phyloP scores from a whole-genome alignment of 2,113 vertebrate genomes.

The Rhodinocichla rosea region DNA sequence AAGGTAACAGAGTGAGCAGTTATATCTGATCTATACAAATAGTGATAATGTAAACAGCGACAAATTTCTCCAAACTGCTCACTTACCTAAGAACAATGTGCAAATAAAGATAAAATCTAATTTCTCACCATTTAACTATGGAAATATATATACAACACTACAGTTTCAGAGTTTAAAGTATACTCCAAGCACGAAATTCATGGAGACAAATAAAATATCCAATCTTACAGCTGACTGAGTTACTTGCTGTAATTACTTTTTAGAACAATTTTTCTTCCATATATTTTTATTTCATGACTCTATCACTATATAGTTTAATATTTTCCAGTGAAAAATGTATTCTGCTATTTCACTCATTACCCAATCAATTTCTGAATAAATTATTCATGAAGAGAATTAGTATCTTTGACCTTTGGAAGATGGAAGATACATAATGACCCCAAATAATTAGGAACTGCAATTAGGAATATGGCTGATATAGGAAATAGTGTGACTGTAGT shows the following conservation, averaged over 20 bases:
- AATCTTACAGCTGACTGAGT: background rate
- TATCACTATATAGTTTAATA: background rate
- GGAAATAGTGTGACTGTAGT: background rate
- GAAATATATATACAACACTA: background rate
- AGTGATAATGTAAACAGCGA: background rate
- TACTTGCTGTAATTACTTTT: background rate
- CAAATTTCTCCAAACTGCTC: background rate
- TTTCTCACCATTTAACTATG: background rate
- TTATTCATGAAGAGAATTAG: slow-evolving; percentile 48
- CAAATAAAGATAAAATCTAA: background rate
- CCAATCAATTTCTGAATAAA: slow-evolving; percentile 40
- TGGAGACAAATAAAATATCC: background rate
- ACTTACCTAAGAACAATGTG: background rate
- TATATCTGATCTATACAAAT: background rate
- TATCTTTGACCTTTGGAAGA: slow-evolving; percentile 44
- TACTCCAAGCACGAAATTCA: background rate
- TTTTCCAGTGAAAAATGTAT: slow-evolving; percentile 46
- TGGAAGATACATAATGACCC: background rate
- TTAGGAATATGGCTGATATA: slow-evolving; percentile 1
- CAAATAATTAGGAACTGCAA: slow-evolving; percentile 24
- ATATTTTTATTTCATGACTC: background rate
- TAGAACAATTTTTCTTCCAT: background rate
- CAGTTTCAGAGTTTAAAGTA: background rate
- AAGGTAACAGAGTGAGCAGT: background rate
- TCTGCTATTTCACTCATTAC: slow-evolving; percentile 8